phyloP scores from a whole-genome alignment of 2,888 invertebrate species.

The Bembecia ichneumoniformis region DNA sequence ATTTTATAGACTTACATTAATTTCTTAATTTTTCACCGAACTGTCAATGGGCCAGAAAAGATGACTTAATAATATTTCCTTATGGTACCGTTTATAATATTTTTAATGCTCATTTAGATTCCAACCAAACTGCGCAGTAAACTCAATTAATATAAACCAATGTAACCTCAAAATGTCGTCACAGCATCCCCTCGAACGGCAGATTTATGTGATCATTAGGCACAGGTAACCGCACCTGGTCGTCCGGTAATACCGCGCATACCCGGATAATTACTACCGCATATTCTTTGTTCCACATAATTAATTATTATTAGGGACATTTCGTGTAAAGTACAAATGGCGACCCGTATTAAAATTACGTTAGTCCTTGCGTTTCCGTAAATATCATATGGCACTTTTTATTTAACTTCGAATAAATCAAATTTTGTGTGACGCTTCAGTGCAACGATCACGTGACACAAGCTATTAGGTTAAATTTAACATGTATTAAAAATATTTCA shows the following conservation, averaged over 20 bases:
- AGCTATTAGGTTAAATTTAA: too few species aligned
- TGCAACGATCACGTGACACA: too few species aligned
- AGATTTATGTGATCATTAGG: constrained; percentile 33
- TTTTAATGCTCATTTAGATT: too few species aligned
- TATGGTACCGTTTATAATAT: too few species aligned
- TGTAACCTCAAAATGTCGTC: constrained; percentile 21
- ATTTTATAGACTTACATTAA: too few species aligned
- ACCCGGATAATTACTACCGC: constrained; percentile 24
- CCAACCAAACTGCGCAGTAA: too few species aligned
- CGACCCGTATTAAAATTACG: constrained; percentile 4
- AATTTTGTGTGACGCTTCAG: too few species aligned
- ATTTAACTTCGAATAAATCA: too few species aligned
- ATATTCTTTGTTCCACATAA: constrained; percentile 37
- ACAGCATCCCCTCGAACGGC: constrained; percentile 15
- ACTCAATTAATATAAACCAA: constrained; percentile 3
- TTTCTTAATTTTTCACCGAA: too few species aligned
- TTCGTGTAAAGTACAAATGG: constrained; percentile 22
- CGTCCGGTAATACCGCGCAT: constrained; percentile 24
- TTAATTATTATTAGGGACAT: constrained; percentile 37
- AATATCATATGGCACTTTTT: background rate
- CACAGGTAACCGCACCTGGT: background rate
- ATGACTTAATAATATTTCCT: too few species aligned
- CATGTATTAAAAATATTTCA: too few species aligned
- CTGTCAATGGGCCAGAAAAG: too few species aligned
- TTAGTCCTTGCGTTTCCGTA: background rate